Base-by-base conservation (phyloP, 2,797 vertebrate genomes). In the Galagoides demidoff region DNA sequence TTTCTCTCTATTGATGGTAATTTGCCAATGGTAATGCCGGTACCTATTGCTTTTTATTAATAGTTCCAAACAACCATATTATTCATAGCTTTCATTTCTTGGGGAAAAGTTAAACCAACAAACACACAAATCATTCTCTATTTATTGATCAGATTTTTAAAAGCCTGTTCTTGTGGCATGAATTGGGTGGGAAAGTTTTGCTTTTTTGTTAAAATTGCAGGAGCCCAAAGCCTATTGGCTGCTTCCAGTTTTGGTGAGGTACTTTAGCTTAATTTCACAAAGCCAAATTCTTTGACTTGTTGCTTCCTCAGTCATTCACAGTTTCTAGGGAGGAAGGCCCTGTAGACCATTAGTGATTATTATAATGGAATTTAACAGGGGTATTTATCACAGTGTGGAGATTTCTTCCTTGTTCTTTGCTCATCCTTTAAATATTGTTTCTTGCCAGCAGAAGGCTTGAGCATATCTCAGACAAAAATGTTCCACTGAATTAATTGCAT, bases 111-210 rank as follows among this genome's bases (percentile, higher is more conserved):
- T 95, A 39, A 73, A 52, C 81, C 29, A 43, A 45, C 66, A 90
- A 96, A 89, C 25, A 77, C 34, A 92, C 52, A 95, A 74, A 83
- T 96, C 90, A 79, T 81, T 81, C 31, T 8, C 4, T 85, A 83
- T 85, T 57, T 95, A 90, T 89, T 89, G 68, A 92, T 84, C 34
- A 52, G 81, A 88, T 73, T 95, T 96, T 96, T 94, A 31, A n/a
- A 93, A 86, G 49, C 79, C 57, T 45, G 11, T 45, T 86, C 13
- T 77, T 92, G 66, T 45, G 17, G 11, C 5, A 37, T 83, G 52
- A 85, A 13, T 49, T 90, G 29, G 45, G 11, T 70, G 29, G 31
- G 57, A 45, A 73, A 43, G 29, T 90, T 89, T 86, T 11, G 84
- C 57, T 82, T 73, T 57, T 37, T 70, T 78, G 57, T 39, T 90